phyloP scores from a whole-genome alignment of 2,113 vertebrate genomes.

The Centropus bengalensis region DNA sequence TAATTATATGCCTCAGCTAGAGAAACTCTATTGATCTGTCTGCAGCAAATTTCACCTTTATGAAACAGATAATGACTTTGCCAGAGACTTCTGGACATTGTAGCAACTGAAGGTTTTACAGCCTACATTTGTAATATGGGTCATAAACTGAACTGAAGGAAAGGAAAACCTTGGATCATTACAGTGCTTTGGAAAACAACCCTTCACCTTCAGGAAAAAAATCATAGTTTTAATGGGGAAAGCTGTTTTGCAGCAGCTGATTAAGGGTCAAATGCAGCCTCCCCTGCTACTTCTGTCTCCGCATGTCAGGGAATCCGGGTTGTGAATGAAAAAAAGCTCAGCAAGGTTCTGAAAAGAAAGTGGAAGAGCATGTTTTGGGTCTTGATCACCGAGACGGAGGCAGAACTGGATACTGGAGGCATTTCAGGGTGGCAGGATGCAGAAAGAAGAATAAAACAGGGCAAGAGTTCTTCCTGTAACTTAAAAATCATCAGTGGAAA shows the following conservation, averaged over 20 bases:
- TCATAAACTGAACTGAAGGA: conserved; percentile 15
- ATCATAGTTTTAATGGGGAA: not conserved
- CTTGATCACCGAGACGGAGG: not conserved
- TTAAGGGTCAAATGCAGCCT: not conserved
- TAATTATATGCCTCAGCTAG: conserved; percentile 46
- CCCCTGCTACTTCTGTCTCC: not conserved
- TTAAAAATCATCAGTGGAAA: not conserved
- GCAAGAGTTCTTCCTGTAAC: not conserved
- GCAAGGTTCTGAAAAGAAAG: not conserved
- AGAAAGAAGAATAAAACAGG: not conserved
- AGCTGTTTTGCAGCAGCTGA: not conserved
- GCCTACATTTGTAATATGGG: conserved; percentile 18
- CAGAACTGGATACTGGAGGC: not conserved
- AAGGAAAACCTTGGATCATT: not conserved
- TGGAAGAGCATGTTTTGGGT: not conserved
- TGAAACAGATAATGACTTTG: conserved; percentile 50
- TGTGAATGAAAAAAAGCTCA: not conserved
- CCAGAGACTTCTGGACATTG: conserved; percentile 52
- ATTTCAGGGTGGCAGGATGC: not conserved
- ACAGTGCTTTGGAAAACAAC: conserved; percentile 4
- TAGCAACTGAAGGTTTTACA: conserved; percentile 28
- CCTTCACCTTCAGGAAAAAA: not conserved
- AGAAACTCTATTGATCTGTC: conserved; percentile 27
- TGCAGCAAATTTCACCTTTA: conserved; percentile 51
- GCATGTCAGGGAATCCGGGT: not conserved